Evolutionary conservation across 2,888 invertebrate species (phyloP).

Genomic region (Miltochrista miniata): DNA sequence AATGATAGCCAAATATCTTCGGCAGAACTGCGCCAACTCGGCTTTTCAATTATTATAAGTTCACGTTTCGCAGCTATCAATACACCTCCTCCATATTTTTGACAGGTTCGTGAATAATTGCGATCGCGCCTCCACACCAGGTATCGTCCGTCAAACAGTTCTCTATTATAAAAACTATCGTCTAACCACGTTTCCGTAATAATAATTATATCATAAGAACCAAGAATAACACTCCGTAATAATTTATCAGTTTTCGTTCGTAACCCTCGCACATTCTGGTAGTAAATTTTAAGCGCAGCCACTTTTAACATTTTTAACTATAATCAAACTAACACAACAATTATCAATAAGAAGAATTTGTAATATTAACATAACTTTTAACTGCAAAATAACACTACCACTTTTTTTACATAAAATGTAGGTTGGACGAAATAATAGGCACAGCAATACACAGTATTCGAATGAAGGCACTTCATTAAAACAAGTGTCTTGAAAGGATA

Average conservation of each 20-base stretch:
- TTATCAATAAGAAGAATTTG: not conserved
- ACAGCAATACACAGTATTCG: not conserved
- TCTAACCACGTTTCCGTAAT: slow-evolving; percentile 2
- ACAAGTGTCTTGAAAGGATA: not conserved
- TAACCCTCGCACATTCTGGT: slow-evolving; percentile 2
- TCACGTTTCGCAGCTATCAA: slow-evolving; percentile 4
- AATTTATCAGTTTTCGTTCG: not conserved
- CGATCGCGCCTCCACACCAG: slow-evolving; percentile 3
- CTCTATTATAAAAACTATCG: not conserved
- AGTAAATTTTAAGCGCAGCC: slow-evolving; percentile 1
- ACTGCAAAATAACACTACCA: not conserved
- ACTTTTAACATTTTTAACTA: not conserved
- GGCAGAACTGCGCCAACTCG: slow-evolving; percentile 7
- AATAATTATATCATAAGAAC: not conserved
- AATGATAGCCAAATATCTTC: slow-evolving; percentile 7
- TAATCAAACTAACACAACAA: not conserved
- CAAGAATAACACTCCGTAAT: not conserved
- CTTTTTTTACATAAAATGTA: not conserved
- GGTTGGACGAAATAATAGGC: not conserved
- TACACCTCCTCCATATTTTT: slow-evolving; percentile 6
- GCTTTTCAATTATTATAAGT: not conserved
- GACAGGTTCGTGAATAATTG: not conserved
- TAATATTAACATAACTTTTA: not conserved
- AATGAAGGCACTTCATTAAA: not conserved
- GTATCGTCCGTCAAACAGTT: slow-evolving; percentile 3